These are phyloP conservation scores for Phyllotreta striolata DNA, from an alignment of 2,888 invertebrate genomes.

Conservation along the genomic window DNA sequence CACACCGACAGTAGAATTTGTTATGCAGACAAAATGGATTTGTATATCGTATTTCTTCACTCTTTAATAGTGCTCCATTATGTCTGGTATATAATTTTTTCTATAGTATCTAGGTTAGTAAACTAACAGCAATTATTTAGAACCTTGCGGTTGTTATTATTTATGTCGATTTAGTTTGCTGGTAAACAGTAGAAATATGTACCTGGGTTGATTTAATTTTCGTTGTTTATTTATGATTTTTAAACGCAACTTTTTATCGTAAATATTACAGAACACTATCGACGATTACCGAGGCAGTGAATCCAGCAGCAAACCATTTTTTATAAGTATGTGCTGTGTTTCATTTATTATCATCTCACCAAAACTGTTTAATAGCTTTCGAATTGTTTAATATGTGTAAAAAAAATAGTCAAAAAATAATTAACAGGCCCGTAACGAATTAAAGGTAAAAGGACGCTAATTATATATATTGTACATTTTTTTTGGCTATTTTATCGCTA, in stretches of 20 bases:
- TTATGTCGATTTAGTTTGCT: conserved; percentile 21
- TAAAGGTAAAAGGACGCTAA: conserved; percentile 1
- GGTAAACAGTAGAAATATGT: conserved; percentile 38
- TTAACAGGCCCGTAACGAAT: too few relatives aligned
- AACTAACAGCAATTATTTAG: too few relatives aligned
- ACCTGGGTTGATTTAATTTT: conserved; percentile 34
- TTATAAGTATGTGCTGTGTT: conserved; percentile 57
- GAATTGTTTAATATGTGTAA: conserved; percentile 21
- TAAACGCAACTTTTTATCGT: conserved; percentile 54
- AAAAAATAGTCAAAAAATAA: conserved; percentile 26
- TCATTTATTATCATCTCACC: conserved; percentile 45
- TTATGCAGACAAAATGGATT: too few relatives aligned
- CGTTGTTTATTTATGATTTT: conserved; percentile 49
- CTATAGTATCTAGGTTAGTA: too few relatives aligned
- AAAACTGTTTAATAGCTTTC: conserved; percentile 28
- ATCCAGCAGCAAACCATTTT: conserved; percentile 51
- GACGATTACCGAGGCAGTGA: conserved; percentile 56
- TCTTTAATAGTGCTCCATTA: too few relatives aligned
- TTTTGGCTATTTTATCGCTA: not conserved
- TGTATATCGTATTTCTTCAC: too few relatives aligned
- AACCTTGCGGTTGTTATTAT: too few relatives aligned
- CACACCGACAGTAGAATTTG: too few relatives aligned
- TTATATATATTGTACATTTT: conserved; percentile 2
- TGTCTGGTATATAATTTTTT: too few relatives aligned
- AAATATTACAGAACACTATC: conserved; percentile 61